Evolutionary conservation across 2,113 vertebrate genomes (phyloP).

Genomic region (Caracal caracal): DNA sequence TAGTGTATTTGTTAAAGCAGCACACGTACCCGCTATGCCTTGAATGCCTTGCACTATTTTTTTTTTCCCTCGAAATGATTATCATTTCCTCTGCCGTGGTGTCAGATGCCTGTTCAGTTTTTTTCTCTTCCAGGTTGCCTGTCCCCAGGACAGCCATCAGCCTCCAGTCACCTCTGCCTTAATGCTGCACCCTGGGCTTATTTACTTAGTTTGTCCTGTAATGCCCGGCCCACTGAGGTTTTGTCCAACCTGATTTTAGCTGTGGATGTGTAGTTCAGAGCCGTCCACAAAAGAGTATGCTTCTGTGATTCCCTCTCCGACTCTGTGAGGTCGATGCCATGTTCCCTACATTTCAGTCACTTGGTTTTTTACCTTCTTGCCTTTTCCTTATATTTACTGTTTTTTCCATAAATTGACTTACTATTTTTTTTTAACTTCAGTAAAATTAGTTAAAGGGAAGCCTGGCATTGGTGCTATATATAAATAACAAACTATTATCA

Average conservation of each 20-base stretch:
- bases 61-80: background rate
- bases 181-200: background rate
- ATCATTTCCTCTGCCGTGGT: background rate
- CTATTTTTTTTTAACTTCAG: background rate
- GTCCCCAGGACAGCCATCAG: background rate
- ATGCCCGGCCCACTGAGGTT: background rate
- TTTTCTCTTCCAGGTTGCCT: background rate
- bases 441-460: slow-evolving; percentile 36
- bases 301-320: background rate
- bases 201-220: background rate
- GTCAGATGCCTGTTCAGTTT: background rate
- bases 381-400: background rate
- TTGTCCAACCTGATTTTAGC: background rate
- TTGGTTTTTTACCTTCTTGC: background rate
- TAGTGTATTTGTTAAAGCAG: background rate
- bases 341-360: background rate
- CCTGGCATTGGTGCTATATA: background rate
- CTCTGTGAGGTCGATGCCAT: background rate
- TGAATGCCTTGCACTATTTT: background rate
- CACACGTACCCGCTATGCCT: background rate
- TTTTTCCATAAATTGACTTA: slow-evolving; percentile 10
- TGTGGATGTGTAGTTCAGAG: background rate
- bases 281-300: background rate
- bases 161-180: background rate
- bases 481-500: background rate